These are phyloP conservation scores for Hemiprocne comata DNA, from an alignment of 2,113 vertebrate genomes.

Conservation along the genomic window DNA sequence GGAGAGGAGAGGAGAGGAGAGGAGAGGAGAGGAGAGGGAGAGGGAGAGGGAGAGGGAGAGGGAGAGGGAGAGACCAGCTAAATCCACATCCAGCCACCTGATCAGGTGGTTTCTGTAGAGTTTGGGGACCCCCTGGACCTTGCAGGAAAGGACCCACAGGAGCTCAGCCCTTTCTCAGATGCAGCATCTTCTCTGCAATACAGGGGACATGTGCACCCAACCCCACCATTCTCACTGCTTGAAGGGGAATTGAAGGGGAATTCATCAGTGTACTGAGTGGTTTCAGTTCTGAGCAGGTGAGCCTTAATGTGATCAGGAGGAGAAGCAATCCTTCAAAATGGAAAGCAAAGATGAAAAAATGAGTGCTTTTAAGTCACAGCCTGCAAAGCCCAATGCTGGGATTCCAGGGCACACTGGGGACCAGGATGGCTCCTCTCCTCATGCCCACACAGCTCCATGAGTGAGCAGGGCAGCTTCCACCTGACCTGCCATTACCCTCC, in stretches of 20 bases:
- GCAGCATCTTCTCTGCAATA: background rate
- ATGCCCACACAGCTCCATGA: accelerated
- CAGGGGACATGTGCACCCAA: accelerated
- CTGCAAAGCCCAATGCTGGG: background rate
- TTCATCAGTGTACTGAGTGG: background rate
- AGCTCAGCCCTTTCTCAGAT: background rate
- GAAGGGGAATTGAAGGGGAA: no score
- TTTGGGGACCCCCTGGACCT: background rate
- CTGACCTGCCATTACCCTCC: background rate
- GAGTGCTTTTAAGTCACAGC: background rate
- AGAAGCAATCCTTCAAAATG: background rate
- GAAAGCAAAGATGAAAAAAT: background rate
- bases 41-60: no score
- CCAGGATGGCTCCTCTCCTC: background rate
- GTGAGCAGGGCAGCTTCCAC: background rate
- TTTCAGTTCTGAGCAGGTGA: background rate
- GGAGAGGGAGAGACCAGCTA: background rate
- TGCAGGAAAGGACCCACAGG: background rate
- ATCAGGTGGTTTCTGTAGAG: accelerated
- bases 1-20: no score
- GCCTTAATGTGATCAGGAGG: background rate
- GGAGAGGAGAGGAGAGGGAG: background rate
- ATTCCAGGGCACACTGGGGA: background rate
- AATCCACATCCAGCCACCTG: background rate
- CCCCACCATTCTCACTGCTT: background rate